Conservation (phyloP, 2,113 vertebrate species). For the Rutilus rutilus region DNA sequence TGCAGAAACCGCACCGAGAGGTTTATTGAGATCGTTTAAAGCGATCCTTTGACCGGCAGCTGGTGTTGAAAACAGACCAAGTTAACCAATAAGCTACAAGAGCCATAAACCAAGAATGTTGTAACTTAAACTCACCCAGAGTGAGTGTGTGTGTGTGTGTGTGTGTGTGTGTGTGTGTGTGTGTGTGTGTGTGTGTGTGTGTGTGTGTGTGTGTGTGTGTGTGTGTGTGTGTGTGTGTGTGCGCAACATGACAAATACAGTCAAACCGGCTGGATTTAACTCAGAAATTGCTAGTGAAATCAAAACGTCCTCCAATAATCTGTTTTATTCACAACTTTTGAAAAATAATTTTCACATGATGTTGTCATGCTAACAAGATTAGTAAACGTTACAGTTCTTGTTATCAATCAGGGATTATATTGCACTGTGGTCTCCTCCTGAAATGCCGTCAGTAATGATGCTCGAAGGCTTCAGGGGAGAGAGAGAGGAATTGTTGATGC, state of each 20-base stretch:
- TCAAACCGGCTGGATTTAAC: not conserved
- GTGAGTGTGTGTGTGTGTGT: not conserved
- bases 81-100: conserved; percentile 36
- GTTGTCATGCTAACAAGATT: not conserved
- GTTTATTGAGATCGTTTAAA: too few relatives aligned
- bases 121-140: not conserved
- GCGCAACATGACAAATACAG: not conserved
- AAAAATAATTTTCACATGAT: not conserved
- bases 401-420: not conserved
- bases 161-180: not conserved
- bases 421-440: not conserved
- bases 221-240: not conserved
- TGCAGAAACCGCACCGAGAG: too few relatives aligned
- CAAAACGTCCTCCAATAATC: not conserved
- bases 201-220: not conserved
- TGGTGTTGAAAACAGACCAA: conserved; percentile 49
- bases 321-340: not conserved
- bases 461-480: not conserved
- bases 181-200: not conserved
- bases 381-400: not conserved
- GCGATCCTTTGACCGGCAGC: not conserved
- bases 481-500: not conserved
- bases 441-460: not conserved
- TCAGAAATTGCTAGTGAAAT: too few relatives aligned
- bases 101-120: conserved; percentile 38